These are phyloP conservation scores for Linurgus olivaceus DNA, from an alignment of 2,797 vertebrate species.

Conservation along the genomic window DNA sequence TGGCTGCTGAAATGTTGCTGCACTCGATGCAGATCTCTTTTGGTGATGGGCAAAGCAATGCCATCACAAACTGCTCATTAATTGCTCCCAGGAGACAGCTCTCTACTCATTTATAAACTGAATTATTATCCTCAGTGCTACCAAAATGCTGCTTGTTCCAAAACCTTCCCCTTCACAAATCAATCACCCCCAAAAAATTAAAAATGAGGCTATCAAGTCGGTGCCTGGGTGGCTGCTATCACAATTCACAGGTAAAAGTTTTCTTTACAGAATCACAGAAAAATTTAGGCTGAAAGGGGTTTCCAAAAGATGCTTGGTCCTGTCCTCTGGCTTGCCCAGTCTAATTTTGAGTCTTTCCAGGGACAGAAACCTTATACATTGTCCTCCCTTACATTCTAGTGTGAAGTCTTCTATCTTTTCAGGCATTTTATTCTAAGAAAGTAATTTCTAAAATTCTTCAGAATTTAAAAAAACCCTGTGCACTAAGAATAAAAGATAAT, in stretches of 20 bases:
- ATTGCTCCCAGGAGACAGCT: background rate
- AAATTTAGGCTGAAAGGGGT: background rate
- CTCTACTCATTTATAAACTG: background rate
- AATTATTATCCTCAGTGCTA: background rate
- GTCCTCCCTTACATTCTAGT: rapidly evolving
- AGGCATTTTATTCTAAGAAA: background rate
- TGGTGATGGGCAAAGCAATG: background rate
- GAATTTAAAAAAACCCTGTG: background rate
- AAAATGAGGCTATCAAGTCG: background rate
- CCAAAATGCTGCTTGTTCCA: background rate
- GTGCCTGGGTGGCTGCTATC: background rate
- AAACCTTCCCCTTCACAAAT: background rate
- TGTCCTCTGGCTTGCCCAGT: background rate
- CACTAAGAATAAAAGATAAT: background rate
- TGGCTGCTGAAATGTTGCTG: background rate
- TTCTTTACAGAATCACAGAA: background rate
- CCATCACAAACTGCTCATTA: background rate
- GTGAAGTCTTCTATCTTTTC: background rate
- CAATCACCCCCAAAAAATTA: background rate
- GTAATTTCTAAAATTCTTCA: background rate
- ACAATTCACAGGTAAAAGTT: background rate
- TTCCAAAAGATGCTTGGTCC: background rate
- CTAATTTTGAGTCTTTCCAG: background rate
- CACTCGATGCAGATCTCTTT: background rate
- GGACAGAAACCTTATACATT: background rate